phyloP scores from a whole-genome alignment of 1,140 invertebrate species.

The Neodiprion pinetum region DNA sequence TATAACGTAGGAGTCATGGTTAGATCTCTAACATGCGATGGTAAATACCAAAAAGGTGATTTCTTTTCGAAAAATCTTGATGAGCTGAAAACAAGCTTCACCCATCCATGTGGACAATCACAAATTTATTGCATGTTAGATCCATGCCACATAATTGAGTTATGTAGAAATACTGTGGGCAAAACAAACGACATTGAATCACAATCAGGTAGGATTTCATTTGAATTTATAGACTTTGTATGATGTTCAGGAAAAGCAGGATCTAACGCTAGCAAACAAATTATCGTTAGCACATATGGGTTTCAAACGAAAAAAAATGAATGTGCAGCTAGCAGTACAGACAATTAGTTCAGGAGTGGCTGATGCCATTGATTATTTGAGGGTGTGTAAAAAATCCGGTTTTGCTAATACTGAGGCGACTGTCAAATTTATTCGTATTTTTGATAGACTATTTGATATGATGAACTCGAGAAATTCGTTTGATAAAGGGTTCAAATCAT shows the following conservation, averaged over 20 bases:
- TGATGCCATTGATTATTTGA: slow-evolving; percentile 24
- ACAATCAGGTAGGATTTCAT: slow-evolving; percentile 11
- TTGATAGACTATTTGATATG: slow-evolving; percentile 28
- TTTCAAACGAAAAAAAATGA: slow-evolving; percentile 25
- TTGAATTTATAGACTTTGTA: slow-evolving; percentile 18
- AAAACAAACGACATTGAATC: slow-evolving; percentile 31
- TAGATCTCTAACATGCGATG: slow-evolving; percentile 27
- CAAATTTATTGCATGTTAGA: slow-evolving; percentile 45
- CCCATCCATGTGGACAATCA: slow-evolving; percentile 37
- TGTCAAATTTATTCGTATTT: slow-evolving; percentile 21
- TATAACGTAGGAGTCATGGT: slow-evolving; percentile 20
- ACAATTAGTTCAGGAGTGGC: slow-evolving; percentile 22
- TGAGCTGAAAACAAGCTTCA: slow-evolving; percentile 41
- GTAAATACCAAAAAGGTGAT: slow-evolving; percentile 25
- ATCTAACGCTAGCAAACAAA: slow-evolving; percentile 11
- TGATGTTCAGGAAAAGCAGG: slow-evolving; percentile 16
- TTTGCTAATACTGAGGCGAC: slow-evolving; percentile 23
- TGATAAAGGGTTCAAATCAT: slow-evolving; percentile 21
- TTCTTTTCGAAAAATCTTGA: slow-evolving; percentile 14
- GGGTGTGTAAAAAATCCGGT: background rate
- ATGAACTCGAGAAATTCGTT: slow-evolving; percentile 23
- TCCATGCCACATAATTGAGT: slow-evolving; percentile 51
- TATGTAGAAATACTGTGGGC: slow-evolving; percentile 44
- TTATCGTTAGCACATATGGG: slow-evolving; percentile 13
- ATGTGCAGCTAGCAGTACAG: slow-evolving; percentile 9